These are phyloP conservation scores for Galleria mellonella DNA, from an alignment of 1,140 invertebrate genomes.

Conservation along the genomic window DNA sequence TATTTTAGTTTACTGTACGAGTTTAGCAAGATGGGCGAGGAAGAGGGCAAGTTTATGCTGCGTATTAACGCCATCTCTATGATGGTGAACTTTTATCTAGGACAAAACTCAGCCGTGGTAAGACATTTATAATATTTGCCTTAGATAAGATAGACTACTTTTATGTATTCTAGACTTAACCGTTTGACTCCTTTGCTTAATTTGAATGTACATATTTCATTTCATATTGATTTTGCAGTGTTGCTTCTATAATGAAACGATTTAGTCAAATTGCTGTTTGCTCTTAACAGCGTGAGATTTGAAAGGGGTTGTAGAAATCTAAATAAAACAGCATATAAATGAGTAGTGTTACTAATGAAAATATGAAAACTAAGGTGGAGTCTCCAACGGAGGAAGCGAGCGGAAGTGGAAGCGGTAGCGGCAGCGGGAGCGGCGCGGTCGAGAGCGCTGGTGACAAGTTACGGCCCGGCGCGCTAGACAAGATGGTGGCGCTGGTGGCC, in stretches of 20 bases:
- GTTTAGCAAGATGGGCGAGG: constrained; percentile 96
- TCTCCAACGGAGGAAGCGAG: constrained; percentile 72
- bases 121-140: too few relatives aligned
- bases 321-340: too few relatives aligned
- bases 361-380: constrained; percentile 71
- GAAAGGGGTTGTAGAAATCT: too few relatives aligned
- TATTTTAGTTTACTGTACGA: constrained; percentile 94
- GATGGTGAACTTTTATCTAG: constrained; percentile 94
- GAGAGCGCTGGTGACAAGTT: constrained; percentile 78
- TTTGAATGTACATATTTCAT: too few relatives aligned
- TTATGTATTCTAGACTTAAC: too few relatives aligned
- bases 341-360: too few relatives aligned
- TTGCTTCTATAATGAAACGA: too few relatives aligned
- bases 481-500: constrained; percentile 94
- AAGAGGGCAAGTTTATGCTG: constrained; percentile 91
- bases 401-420: constrained; percentile 28
- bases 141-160: too few relatives aligned
- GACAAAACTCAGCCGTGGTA: constrained; percentile 77
- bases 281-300: too few relatives aligned
- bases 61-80: constrained; percentile 90
- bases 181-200: too few relatives aligned
- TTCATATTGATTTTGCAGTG: too few relatives aligned
- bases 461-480: constrained; percentile 92
- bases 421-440: constrained; percentile 26
- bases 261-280: too few relatives aligned